Base-by-base conservation (phyloP, 2,113 vertebrate genomes). In the Alosa alosa region DNA sequence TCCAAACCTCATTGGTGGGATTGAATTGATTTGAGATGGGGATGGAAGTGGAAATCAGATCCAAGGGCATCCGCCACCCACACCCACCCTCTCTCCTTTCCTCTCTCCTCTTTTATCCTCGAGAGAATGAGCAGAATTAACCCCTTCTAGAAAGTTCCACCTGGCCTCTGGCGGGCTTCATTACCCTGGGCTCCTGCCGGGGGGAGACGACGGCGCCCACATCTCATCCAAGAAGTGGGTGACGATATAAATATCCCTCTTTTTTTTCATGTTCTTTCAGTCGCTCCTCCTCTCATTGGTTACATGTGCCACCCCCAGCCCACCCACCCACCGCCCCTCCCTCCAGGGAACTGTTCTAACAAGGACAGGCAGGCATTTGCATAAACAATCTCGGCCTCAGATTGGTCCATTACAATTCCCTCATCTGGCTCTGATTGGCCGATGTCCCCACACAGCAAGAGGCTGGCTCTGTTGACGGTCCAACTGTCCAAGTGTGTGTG, bases 201-300 rank as follows among this genome's bases (percentile, higher is more conserved):
- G 25, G 84, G 83, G 57, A 52, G 17, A 13, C 81, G 81, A 44
- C 52, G 50, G 64, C 20, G 41, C 87, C 84, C 87, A 88, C 84
- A 83, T 72, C 68, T 46, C 87, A 82, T 52, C 45, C 81, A 50
- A 81, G 72, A 85, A 89, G 88, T 89, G 88, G 88, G 88, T 85
- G 88, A 86, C 52, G 39, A 84, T 89, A 89, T 87, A 89, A 89
- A 89, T 89, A 89, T 82, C 72, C 47, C 55, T 68, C 81, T 72
- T 10, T 72, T 72, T 10, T 36, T 72, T 10, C n/a, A 13, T 72
- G 31, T 36, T 72, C 25, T 72, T 36, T 36, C 8, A 87, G 83
- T 82, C 55, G 36, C 39, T 50, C 81, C 31, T 72, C 64, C n/a
- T 85, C 81, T 78, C 87, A 85, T 82, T 81, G 84, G 83, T 84